phyloP scores from a whole-genome alignment of 2,113 vertebrate species.

The Entelurus aequoreus region DNA sequence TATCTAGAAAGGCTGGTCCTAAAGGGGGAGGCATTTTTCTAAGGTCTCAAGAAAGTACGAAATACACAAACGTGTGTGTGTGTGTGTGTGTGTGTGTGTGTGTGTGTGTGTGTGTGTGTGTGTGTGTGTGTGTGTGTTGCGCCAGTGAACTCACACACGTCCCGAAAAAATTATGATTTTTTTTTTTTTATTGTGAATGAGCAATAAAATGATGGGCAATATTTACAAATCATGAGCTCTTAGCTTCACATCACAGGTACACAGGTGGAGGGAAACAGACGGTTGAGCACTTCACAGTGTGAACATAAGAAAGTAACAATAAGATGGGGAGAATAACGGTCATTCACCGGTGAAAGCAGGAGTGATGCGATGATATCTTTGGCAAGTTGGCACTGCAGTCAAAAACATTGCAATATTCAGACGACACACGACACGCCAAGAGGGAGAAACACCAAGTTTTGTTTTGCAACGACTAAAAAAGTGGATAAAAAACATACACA shows the following conservation, averaged over 20 bases:
- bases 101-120: neutral
- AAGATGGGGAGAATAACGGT: constrained; percentile 15
- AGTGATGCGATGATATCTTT: constrained; percentile 90
- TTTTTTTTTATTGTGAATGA: constrained; percentile 97
- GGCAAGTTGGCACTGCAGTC: constrained; percentile 99
- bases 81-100: too few species aligned
- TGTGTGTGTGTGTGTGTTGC: neutral
- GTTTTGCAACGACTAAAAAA: constrained; percentile 93
- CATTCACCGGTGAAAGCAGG: constrained; percentile 63
- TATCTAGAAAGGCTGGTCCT: too few species aligned
- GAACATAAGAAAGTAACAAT: constrained; percentile 69
- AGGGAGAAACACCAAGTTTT: constrained; percentile 89
- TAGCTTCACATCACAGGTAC: constrained; percentile 97
- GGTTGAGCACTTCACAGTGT: constrained; percentile 83
- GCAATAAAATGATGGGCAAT: constrained; percentile 99
- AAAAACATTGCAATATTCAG: constrained; percentile 99
- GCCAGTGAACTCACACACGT: constrained; percentile 48
- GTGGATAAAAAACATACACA: constrained; percentile 99
- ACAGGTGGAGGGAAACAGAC: constrained; percentile 91
- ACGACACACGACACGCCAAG: constrained; percentile 94
- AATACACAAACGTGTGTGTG: too few species aligned
- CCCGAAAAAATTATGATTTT: constrained; percentile 87
- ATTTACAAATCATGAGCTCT: constrained; percentile 99
- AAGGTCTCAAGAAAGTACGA: too few species aligned
- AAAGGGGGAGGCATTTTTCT: too few species aligned